Evolutionary conservation across 2,797 vertebrate genomes (phyloP).

Genomic region (Setipinna tenuifilis): DNA sequence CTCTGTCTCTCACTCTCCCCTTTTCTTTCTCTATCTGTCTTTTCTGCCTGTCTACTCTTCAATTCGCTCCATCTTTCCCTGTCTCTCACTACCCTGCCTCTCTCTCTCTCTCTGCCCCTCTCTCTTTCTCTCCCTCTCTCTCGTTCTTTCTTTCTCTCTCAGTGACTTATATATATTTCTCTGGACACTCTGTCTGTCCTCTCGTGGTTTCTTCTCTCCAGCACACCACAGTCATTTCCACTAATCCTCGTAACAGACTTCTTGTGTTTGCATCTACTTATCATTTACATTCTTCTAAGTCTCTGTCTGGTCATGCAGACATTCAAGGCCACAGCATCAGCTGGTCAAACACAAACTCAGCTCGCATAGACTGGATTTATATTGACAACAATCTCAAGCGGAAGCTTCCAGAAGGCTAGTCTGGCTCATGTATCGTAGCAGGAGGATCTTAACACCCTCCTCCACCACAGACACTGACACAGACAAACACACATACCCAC

Average conservation of each 20-base stretch:
- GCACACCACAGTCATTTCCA: not conserved
- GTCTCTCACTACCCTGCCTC: not conserved
- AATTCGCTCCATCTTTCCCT: not conserved
- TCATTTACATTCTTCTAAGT: not conserved
- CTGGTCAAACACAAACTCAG: not conserved
- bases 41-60: not conserved
- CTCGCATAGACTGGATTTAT: not conserved
- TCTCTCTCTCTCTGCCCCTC: not conserved
- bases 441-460: not conserved
- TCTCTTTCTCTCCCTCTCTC: not conserved
- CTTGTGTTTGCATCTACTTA: not conserved
- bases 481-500: not conserved
- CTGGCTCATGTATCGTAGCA: not conserved
- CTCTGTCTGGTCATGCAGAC: not conserved
- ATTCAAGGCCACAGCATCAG: not conserved
- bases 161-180: not conserved
- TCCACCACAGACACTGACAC: not conserved
- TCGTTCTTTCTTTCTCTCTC: not conserved
- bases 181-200: not conserved
- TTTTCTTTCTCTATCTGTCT: too few relatives aligned
- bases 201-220: not conserved
- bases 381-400: not conserved
- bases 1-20: conserved; percentile 23
- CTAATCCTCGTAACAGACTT: not conserved
- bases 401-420: not conserved